Conservation (phyloP, 2,113 vertebrate species). For the Spilogale gracilis region DNA sequence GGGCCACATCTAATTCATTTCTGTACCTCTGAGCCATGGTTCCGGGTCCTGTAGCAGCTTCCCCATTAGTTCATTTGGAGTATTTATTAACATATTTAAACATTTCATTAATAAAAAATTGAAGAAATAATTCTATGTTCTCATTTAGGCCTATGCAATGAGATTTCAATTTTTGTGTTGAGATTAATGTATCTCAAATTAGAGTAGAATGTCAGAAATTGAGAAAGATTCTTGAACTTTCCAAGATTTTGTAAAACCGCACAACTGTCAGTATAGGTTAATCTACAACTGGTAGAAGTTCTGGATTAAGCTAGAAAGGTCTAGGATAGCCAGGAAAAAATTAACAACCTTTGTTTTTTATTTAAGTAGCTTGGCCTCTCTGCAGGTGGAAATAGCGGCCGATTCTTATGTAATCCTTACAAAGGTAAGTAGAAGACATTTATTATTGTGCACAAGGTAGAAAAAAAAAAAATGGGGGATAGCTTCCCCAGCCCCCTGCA, state of each 20-base stretch:
- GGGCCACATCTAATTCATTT: not conserved
- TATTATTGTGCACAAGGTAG: not conserved
- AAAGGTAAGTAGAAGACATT: not conserved
- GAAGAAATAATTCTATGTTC: not conserved
- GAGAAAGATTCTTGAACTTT: not conserved
- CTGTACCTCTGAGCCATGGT: not conserved
- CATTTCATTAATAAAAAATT: not conserved
- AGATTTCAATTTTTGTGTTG: not conserved
- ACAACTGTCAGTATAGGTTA: not conserved
- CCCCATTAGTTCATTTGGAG: not conserved
- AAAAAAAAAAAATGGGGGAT: fast-evolving
- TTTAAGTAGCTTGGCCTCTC: not conserved
- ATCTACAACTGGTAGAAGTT: not conserved
- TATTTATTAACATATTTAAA: not conserved
- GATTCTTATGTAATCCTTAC: not conserved
- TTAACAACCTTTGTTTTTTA: not conserved
- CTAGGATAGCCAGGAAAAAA: not conserved
- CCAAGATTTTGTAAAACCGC: not conserved
- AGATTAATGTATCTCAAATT: not conserved
- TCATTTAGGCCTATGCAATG: not conserved
- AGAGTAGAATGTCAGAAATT: not conserved
- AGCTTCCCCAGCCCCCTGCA: not conserved
- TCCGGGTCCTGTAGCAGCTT: no score
- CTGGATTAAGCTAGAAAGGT: not conserved
- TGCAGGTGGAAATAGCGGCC: not conserved